Evolutionary conservation across 2,888 invertebrate genomes (phyloP).

Genomic region (Drosophila neutralis): DNA sequence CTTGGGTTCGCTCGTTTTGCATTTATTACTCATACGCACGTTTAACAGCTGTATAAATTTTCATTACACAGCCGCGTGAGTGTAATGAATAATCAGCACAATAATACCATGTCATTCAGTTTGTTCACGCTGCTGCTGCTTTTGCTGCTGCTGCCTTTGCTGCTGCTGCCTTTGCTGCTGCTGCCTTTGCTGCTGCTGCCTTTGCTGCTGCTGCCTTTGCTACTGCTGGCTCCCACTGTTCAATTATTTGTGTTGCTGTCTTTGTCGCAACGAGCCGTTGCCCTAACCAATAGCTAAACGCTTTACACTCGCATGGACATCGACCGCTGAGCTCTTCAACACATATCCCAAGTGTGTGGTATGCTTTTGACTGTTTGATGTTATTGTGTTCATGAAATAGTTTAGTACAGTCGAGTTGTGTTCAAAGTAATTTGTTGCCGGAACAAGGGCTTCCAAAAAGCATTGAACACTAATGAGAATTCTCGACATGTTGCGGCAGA

Average conservation of each 20-base stretch:
- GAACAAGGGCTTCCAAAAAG: slow-evolving; percentile 1
- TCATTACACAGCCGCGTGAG: slow-evolving; percentile 63
- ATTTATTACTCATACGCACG: slow-evolving; percentile 78
- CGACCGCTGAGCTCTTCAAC: slow-evolving; percentile 1
- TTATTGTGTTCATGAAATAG: slow-evolving; percentile 19
- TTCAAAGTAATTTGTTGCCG: slow-evolving; percentile 54
- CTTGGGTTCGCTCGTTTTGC: slow-evolving; percentile 43
- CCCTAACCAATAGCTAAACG: slow-evolving; percentile 5
- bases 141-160: neutral
- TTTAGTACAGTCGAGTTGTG: slow-evolving; percentile 30
- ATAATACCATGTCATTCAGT: slow-evolving; percentile 47
- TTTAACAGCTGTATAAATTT: slow-evolving; percentile 76
- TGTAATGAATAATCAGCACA: slow-evolving; percentile 74
- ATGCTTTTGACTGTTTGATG: slow-evolving; percentile 29
- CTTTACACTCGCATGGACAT: slow-evolving; percentile 17
- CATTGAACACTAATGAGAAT: slow-evolving; percentile 21
- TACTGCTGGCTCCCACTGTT: slow-evolving; percentile 16
- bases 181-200: neutral
- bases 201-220: slow-evolving; percentile 4
- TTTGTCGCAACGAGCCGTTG: slow-evolving; percentile 3
- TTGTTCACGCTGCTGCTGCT: slow-evolving; percentile 8
- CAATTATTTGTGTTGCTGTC: slow-evolving; percentile 30
- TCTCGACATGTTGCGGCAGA: neutral
- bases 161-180: slow-evolving; percentile 1
- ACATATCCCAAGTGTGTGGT: slow-evolving; percentile 4